These are phyloP conservation scores for Hypercompe scribonia DNA, from an alignment of 2,888 invertebrate genomes.

Conservation along the genomic window DNA sequence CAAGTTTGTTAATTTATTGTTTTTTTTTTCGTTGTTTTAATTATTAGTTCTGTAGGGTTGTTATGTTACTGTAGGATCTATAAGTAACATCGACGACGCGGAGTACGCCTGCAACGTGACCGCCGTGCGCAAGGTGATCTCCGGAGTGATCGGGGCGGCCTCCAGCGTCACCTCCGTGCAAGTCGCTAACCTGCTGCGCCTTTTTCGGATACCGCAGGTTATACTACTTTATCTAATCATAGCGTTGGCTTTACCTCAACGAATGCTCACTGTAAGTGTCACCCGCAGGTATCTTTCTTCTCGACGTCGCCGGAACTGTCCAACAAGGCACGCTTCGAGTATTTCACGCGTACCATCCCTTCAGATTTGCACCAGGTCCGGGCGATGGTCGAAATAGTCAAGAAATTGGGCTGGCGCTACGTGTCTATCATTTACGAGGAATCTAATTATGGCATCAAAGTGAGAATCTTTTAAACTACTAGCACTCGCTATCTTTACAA, in stretches of 20 bases:
- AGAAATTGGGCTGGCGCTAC: slow-evolving; percentile 95
- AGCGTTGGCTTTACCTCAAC: too few species aligned
- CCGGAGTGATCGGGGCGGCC: slow-evolving; percentile 78
- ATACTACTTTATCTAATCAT: background rate
- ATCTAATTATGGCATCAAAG: slow-evolving; percentile 98
- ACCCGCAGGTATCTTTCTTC: slow-evolving; percentile 95
- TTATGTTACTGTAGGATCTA: slow-evolving; percentile 89
- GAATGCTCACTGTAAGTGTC: background rate
- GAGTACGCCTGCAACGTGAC: slow-evolving; percentile 94
- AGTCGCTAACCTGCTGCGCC: slow-evolving; percentile 93
- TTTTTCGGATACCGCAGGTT: slow-evolving; percentile 95
- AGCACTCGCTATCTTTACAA: background rate
- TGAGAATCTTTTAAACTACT: slow-evolving; percentile 65
- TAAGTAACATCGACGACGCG: slow-evolving; percentile 96
- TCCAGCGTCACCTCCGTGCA: slow-evolving; percentile 98
- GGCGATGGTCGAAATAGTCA: slow-evolving; percentile 97
- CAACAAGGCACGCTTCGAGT: slow-evolving; percentile 97
- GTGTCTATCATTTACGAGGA: slow-evolving; percentile 98
- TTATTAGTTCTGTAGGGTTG: background rate
- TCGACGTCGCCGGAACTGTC: slow-evolving; percentile 97
- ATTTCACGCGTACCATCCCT: slow-evolving; percentile 96
- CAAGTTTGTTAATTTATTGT: too few species aligned
- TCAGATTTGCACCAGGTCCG: slow-evolving; percentile 97
- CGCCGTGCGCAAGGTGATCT: slow-evolving; percentile 77
- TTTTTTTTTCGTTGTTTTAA: background rate